Evolutionary conservation across 64 coral and sea anemone genomes (phyloP).

Genomic region (Actinia equina): DNA sequence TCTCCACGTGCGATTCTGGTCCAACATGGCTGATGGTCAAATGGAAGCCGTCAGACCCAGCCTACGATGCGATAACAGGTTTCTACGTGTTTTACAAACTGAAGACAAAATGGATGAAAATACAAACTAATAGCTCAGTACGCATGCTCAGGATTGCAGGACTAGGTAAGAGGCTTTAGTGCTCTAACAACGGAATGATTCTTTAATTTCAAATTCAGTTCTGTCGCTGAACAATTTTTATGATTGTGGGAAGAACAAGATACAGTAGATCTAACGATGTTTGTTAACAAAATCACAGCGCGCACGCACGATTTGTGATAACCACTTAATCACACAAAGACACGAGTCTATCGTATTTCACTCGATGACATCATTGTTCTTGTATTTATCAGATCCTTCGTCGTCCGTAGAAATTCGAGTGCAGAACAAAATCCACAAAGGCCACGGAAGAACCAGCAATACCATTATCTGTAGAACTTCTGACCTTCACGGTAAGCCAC

Average conservation of each 20-base stretch:
- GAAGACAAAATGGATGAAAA: not conserved
- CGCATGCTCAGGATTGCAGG: constrained; percentile 3
- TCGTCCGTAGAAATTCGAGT: constrained; percentile 27
- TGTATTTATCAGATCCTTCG: constrained; percentile 24
- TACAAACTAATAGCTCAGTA: not conserved
- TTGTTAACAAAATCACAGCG: no score
- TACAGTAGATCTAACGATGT: no score
- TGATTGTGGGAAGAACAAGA: no score
- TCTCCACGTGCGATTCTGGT: constrained; percentile 14
- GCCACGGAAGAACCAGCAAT: constrained; percentile 18
- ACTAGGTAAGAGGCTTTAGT: not conserved
- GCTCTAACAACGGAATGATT: not conserved
- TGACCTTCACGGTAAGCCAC: not conserved
- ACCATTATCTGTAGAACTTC: constrained; percentile 24
- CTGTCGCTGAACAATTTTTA: no score
- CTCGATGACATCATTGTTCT: not conserved
- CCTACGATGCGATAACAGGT: constrained; percentile 41
- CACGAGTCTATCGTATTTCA: no score
- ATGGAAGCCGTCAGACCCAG: constrained; percentile 23
- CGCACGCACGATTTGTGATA: not conserved
- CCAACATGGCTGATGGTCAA: constrained; percentile 38
- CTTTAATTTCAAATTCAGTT: not conserved
- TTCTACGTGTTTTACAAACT: constrained; percentile 32
- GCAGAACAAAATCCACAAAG: constrained; percentile 30
- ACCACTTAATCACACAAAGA: not conserved